Conservation (phyloP, 1,140 invertebrate species). For the Drosophila parabipectinata region DNA sequence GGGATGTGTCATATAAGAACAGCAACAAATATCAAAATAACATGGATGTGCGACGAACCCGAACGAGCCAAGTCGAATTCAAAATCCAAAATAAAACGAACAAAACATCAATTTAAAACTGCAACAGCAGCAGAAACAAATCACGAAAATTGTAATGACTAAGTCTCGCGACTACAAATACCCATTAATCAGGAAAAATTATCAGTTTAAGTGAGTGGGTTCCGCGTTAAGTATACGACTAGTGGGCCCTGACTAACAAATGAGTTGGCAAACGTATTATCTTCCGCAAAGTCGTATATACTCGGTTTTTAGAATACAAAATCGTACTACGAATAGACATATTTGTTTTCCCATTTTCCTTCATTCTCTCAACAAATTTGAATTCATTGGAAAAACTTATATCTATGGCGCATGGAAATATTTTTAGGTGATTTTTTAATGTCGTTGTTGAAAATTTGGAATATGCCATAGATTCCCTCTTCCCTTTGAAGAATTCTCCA, state of each 20-base stretch:
- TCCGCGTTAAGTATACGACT: background rate
- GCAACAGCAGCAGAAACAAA: slow-evolving; percentile 48
- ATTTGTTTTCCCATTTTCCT: slow-evolving; percentile 28
- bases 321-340: slow-evolving; percentile 7
- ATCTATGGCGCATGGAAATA: slow-evolving; percentile 38
- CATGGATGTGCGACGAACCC: slow-evolving; percentile 61
- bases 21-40: slow-evolving; percentile 15
- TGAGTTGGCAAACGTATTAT: too few species aligned
- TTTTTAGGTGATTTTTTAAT: slow-evolving; percentile 50
- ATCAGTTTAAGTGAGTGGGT: background rate
- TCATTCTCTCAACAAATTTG: slow-evolving; percentile 28
- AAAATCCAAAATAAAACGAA: slow-evolving; percentile 33
- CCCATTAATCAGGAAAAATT: background rate
- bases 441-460: slow-evolving; percentile 42
- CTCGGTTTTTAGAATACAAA: background rate
- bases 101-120: slow-evolving; percentile 56
- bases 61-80: slow-evolving; percentile 49
- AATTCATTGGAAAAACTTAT: slow-evolving; percentile 38
- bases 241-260: background rate
- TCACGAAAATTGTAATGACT: background rate
- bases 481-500: slow-evolving; percentile 8
- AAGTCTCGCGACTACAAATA: slow-evolving; percentile 11
- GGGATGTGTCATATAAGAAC: slow-evolving; percentile 66
- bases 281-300: background rate
- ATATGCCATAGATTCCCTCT: slow-evolving; percentile 38